These are phyloP conservation scores for Chlamydotis undulata DNA, from an alignment of 2,113 vertebrate genomes.

Conservation along the genomic window DNA sequence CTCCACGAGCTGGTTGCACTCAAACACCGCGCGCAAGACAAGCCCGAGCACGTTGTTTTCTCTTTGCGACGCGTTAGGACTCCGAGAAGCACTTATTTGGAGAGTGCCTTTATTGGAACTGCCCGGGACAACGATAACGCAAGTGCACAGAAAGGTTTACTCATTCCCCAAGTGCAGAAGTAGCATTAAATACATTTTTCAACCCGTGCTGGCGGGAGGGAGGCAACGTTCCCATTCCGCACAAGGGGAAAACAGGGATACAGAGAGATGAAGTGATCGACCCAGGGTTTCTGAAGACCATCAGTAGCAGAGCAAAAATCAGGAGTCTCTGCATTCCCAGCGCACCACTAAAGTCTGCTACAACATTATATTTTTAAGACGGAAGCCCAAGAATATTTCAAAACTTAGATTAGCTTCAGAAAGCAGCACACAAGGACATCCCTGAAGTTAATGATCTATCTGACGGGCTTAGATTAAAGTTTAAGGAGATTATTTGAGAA, in stretches of 20 bases:
- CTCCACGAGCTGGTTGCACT: neutral
- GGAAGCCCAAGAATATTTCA: neutral
- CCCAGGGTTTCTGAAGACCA: neutral
- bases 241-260: neutral
- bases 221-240: neutral
- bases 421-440: neutral
- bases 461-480: neutral
- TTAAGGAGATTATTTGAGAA: neutral
- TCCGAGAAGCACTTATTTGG: neutral
- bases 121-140: rapidly evolving
- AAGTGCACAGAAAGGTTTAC: neutral
- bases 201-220: neutral
- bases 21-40: neutral
- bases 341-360: neutral
- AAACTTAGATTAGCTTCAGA: neutral
- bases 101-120: neutral
- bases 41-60: neutral
- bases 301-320: rapidly evolving
- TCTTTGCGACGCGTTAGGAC: neutral
- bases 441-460: neutral
- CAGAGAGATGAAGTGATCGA: neutral
- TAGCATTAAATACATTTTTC: neutral
- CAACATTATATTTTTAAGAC: rapidly evolving
- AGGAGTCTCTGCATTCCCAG: neutral
- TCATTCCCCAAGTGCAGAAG: neutral